phyloP scores from a whole-genome alignment of 2,113 vertebrate species.

The Xiphorhynchus elegans region DNA sequence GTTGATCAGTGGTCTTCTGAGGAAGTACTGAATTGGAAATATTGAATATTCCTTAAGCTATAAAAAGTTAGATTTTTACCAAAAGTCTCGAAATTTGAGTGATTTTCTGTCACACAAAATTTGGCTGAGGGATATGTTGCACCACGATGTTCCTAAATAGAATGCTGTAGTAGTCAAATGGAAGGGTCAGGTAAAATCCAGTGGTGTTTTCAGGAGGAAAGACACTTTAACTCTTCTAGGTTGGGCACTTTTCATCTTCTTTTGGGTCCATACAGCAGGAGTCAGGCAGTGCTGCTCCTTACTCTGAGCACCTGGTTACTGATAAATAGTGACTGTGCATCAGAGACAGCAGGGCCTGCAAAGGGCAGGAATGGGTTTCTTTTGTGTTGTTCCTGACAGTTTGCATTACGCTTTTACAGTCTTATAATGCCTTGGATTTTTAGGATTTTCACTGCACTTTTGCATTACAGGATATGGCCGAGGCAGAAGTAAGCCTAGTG shows the following conservation, averaged over 20 bases:
- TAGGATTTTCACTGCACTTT: neutral
- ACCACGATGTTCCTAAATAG: neutral
- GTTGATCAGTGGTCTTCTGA: neutral
- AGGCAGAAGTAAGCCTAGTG: neutral
- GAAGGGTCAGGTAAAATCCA: neutral
- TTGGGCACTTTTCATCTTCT: neutral
- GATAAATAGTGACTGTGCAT: neutral
- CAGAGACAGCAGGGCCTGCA: neutral
- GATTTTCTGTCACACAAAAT: neutral
- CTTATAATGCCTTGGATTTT: neutral
- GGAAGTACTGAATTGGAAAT: neutral
- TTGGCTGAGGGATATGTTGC: neutral
- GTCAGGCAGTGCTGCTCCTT: neutral
- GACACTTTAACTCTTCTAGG: neutral
- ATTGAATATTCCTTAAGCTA: neutral
- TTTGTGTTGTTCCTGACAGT: neutral
- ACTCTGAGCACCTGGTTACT: neutral
- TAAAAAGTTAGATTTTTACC: neutral
- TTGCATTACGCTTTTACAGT: neutral
- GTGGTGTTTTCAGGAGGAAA: neutral
- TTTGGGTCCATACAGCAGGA: fast-evolving
- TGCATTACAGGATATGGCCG: neutral
- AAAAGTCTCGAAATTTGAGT: neutral
- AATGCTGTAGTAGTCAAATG: neutral
- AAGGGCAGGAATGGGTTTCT: neutral